phyloP scores from a whole-genome alignment of 2,113 vertebrate genomes.

The Syrmaticus mikado region DNA sequence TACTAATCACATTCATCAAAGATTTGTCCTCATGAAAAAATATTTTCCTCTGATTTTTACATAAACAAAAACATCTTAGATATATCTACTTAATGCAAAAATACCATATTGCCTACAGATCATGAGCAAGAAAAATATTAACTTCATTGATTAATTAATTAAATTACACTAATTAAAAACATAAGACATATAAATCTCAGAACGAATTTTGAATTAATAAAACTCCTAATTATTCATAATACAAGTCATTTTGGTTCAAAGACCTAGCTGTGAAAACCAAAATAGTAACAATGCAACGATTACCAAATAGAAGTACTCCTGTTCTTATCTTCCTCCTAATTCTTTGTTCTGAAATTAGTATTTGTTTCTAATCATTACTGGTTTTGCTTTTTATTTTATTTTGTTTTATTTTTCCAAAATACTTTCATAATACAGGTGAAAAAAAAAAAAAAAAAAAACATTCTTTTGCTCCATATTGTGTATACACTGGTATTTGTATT shows the following conservation, averaged over 20 bases:
- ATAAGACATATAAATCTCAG: slow-evolving; percentile 22
- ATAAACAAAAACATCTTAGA: background rate
- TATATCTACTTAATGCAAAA: background rate
- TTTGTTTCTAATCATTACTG: background rate
- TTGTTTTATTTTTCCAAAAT: background rate
- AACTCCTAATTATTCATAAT: background rate
- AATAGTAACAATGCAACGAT: slow-evolving; percentile 4
- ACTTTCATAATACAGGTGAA: background rate
- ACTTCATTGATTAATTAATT: background rate
- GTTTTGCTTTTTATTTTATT: background rate
- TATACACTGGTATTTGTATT: background rate
- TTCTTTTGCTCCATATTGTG: background rate
- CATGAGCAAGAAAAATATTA: background rate
- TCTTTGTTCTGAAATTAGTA: background rate
- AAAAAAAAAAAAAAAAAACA: background rate
- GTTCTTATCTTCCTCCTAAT: background rate
- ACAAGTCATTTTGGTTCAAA: background rate
- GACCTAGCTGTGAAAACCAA: background rate
- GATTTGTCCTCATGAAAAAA: background rate
- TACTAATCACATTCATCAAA: background rate
- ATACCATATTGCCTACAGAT: background rate
- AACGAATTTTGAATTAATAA: slow-evolving; percentile 41
- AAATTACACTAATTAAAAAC: background rate
- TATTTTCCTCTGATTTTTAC: background rate
- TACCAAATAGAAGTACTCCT: background rate